Conservation (phyloP, 23 tunicate species). For the Halocynthia roretzi region DNA sequence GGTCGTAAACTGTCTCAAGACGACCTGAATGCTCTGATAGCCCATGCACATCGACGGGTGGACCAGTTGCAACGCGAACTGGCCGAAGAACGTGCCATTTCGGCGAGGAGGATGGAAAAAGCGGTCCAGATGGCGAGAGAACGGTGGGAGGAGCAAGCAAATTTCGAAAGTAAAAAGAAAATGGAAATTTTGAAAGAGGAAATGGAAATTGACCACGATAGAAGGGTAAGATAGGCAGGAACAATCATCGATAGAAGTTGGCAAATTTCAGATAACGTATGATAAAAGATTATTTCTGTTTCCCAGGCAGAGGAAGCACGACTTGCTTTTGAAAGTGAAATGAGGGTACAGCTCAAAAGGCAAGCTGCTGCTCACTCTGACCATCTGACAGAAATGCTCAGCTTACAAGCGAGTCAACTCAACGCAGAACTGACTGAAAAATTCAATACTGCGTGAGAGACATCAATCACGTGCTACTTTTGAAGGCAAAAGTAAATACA, state of each 20-base stretch:
- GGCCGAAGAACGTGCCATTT: constrained; percentile 29
- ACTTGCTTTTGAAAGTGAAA: constrained; percentile 45
- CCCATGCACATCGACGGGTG: constrained; percentile 32
- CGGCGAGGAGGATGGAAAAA: constrained; percentile 22
- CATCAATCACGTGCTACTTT: neutral
- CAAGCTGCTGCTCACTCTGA: constrained; percentile 85
- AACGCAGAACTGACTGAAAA: constrained; percentile 32
- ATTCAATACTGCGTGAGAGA: constrained; percentile 24
- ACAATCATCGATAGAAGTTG: no score
- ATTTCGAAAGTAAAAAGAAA: constrained; percentile 2
- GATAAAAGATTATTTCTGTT: neutral
- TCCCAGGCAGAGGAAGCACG: constrained; percentile 23
- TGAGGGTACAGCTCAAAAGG: constrained; percentile 46
- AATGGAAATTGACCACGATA: neutral
- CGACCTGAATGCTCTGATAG: constrained; percentile 20
- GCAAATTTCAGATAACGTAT: no score
- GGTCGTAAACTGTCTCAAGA: constrained; percentile 13
- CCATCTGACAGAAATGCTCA: constrained; percentile 80
- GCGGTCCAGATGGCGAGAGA: constrained; percentile 27
- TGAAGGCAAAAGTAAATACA: neutral
- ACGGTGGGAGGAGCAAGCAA: constrained; percentile 18
- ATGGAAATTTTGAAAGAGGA: constrained; percentile 12
- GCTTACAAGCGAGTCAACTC: constrained; percentile 50
- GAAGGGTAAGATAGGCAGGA: neutral
- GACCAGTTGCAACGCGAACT: constrained; percentile 57